These are phyloP conservation scores for Thamnophis elegans DNA, from an alignment of 2,797 vertebrate species.

Conservation along the genomic window DNA sequence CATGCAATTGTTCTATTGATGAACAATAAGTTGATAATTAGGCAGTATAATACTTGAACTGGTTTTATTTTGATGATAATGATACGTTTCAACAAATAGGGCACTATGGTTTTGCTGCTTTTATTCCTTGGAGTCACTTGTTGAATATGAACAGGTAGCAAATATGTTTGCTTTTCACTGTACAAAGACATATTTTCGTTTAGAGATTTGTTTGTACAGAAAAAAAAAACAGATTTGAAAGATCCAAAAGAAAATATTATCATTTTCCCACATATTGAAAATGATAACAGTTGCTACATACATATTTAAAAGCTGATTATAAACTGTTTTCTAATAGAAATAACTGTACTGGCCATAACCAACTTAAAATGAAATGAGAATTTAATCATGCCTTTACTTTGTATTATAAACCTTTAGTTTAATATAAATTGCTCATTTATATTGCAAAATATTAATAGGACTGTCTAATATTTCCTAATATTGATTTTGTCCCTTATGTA, in stretches of 20 bases:
- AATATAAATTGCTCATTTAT: not conserved
- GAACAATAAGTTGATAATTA: not conserved
- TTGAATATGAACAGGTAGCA: not conserved
- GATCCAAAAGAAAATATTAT: not conserved
- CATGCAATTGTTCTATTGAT: not conserved
- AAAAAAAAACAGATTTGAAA: not conserved
- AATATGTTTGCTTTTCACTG: not conserved
- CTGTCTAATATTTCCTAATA: not conserved
- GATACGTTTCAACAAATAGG: not conserved
- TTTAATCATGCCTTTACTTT: not conserved
- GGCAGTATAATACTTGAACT: not conserved
- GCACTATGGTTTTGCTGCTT: not conserved
- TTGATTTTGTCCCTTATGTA: not conserved
- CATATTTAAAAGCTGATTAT: not conserved
- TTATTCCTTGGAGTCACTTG: not conserved
- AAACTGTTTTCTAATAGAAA: not conserved
- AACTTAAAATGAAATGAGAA: not conserved
- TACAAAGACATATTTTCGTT: not conserved
- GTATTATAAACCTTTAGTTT: not conserved
- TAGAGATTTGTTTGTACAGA: too few relatives aligned
- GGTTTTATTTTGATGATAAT: not conserved
- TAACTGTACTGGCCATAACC: too few relatives aligned
- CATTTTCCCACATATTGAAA: not conserved
- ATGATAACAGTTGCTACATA: not conserved
- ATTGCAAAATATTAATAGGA: not conserved